Percentiles rank a stretch among this genome's conserved stretches.
Conservation (phyloP, 2,888 invertebrate species). For the Merodon equestris region DNA sequence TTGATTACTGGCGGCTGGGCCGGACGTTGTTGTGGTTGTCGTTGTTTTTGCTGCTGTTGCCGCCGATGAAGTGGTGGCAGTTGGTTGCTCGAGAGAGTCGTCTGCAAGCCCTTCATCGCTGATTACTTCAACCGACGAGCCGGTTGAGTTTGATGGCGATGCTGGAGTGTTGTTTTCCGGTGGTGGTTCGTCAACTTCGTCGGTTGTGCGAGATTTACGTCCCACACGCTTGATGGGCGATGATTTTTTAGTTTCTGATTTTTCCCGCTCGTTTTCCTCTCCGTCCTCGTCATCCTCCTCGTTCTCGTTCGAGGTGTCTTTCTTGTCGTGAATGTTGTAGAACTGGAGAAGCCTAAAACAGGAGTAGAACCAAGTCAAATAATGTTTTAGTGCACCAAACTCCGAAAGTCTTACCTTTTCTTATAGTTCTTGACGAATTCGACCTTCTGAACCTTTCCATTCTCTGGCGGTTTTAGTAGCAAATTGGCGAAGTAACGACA, state of each 20-base stretch:
- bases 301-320: slow-evolving; percentile 74
- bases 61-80: slow-evolving; percentile 21
- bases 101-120: slow-evolving; percentile 67
- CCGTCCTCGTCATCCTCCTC: slow-evolving; percentile 74
- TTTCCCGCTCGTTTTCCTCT: slow-evolving; percentile 54
- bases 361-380: not conserved
- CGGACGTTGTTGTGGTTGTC: slow-evolving; percentile 21
- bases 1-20: slow-evolving; percentile 64
- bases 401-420: slow-evolving; percentile 80
- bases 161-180: slow-evolving; percentile 43
- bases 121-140: slow-evolving; percentile 69
- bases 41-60: slow-evolving; percentile 24
- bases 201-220: slow-evolving; percentile 25
- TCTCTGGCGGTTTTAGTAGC: slow-evolving; percentile 83
- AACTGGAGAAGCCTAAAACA: slow-evolving; percentile 85
- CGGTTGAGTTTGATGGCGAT: slow-evolving; percentile 70
- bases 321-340: slow-evolving; percentile 83
- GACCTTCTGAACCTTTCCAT: slow-evolving; percentile 78
- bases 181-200: slow-evolving; percentile 70
- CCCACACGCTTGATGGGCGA: not conserved
- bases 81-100: not conserved
- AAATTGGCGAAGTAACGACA: slow-evolving; percentile 89
- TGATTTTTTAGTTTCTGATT: slow-evolving; percentile 76
- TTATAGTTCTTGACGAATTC: slow-evolving; percentile 81
- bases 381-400: not conserved